Evolutionary conservation across 1,140 invertebrate genomes (phyloP), one percentile per base, ranked within the genome.

Genomic region (Polypedilum pembai): DNA sequence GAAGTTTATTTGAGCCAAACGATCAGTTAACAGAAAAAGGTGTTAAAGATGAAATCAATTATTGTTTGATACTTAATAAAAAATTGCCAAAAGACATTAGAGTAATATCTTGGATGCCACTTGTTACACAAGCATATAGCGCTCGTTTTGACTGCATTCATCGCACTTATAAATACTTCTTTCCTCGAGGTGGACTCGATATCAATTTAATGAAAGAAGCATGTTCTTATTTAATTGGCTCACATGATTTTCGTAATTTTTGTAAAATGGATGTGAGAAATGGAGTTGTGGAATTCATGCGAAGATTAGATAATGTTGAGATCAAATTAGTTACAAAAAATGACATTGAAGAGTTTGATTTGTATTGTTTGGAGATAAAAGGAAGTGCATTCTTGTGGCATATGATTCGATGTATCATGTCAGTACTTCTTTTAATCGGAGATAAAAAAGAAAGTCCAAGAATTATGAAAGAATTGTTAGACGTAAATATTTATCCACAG

Each of bases 241-340:
- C 86, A 74, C 94, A 98, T 83, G 98, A 99, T 82, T 99, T 95
- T 84, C 85, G 96, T 73, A 98, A 99, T 85, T 88, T 99, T 74
- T 99, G 98, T 82, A 98, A 98, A 87, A 97, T 98, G 92, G 96
- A 99, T 84, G 93, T 98, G 4, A 91, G 88, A 0, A 98, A 98
- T 85, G 94, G 94, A 3, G 94, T 98, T 2, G 86, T 88, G 0
- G 89, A 90, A 78, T 98, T 91, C 82, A 83, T 82, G n/a, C 85
- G 96, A 74, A 87, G 85, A 76, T 87, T 98, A 56, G 77, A 84
- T 5, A 78, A 80, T 72, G 86, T 87, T 18, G 78, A 81, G 75
- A 84, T 92, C 74, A 76, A 8, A 24, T 73, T n/a, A 79, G 79
- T 73, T 75, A 17, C 7, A 75, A 77, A 21, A 74, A 12, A 75